phyloP scores from a whole-genome alignment of 2,113 vertebrate genomes.

The Corythaixoides concolor region DNA sequence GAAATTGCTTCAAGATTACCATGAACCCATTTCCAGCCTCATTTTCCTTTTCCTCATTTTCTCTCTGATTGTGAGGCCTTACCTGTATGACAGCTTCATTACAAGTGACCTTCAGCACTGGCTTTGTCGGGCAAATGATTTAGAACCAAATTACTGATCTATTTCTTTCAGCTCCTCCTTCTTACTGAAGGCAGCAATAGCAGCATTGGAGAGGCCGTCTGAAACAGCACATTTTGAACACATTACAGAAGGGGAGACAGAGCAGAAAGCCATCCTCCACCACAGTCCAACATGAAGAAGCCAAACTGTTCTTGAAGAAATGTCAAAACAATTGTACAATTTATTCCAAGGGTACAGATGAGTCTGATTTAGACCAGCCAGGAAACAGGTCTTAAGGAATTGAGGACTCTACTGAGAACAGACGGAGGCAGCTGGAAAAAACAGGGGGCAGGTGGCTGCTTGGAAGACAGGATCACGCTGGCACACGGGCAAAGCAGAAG shows the following conservation, averaged over 20 bases:
- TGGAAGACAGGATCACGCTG: background rate
- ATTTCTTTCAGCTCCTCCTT: background rate
- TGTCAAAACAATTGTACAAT: background rate
- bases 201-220: background rate
- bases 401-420: background rate
- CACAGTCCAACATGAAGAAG: background rate
- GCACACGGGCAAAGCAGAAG: background rate
- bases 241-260: background rate
- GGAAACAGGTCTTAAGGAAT: background rate
- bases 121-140: constrained; percentile 48
- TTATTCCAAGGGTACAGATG: background rate
- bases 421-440: background rate
- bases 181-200: background rate
- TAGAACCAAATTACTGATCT: constrained; percentile 48
- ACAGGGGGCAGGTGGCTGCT: background rate
- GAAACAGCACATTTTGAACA: background rate
- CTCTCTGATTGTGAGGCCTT: background rate
- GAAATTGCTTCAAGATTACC: background rate
- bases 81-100: constrained; percentile 37
- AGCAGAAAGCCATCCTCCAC: background rate
- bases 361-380: background rate
- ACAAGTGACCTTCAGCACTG: constrained; percentile 50
- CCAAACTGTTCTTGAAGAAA: background rate
- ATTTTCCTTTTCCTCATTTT: background rate
- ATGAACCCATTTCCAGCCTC: background rate